Percentiles rank a stretch among this genome's conserved stretches.
Evolutionary conservation across 2,113 vertebrate species (phyloP).

Genomic region (Daubentonia madagascariensis): DNA sequence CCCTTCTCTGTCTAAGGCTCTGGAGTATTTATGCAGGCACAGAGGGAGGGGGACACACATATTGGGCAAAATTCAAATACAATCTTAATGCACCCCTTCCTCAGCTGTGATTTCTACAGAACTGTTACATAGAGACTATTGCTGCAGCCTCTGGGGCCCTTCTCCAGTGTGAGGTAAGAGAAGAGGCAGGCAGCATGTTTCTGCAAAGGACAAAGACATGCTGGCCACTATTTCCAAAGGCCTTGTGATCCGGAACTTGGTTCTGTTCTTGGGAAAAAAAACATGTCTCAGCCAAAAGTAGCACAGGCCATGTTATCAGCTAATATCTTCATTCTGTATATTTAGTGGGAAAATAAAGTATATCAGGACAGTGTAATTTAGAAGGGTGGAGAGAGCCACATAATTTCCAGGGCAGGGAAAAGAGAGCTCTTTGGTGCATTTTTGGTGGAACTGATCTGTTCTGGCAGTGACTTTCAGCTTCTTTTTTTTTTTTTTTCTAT

Average conservation of each 20-base stretch:
- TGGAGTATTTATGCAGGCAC: conserved; percentile 69
- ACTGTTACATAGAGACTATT: not conserved
- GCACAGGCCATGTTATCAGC: conserved; percentile 39
- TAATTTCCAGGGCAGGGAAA: conserved; percentile 58
- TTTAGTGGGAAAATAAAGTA: conserved; percentile 48
- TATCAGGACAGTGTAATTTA: conserved; percentile 24
- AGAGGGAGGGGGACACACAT: not conserved
- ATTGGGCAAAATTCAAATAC: conserved; percentile 7
- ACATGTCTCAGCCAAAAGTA: not conserved
- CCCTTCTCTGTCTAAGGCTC: conserved; percentile 62
- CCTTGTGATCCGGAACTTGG: conserved; percentile 14
- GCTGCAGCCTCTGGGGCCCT: not conserved
- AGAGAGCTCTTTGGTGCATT: conserved; percentile 13
- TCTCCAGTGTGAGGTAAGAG: not conserved
- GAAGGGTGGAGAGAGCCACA: conserved; percentile 52
- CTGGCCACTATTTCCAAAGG: conserved; percentile 10
- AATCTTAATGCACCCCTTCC: not conserved
- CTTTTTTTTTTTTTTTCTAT: not conserved
- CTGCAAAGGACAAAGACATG: conserved; percentile 29
- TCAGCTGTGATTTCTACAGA: conserved; percentile 14
- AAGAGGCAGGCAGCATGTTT: not conserved
- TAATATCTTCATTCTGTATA: conserved; percentile 27
- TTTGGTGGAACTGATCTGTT: conserved; percentile 62
- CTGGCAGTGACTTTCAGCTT: conserved; percentile 48
- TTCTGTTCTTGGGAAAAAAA: conserved; percentile 11